Evolutionary conservation across 2,797 vertebrate genomes (phyloP).

Genomic region (Galago senegalensis): DNA sequence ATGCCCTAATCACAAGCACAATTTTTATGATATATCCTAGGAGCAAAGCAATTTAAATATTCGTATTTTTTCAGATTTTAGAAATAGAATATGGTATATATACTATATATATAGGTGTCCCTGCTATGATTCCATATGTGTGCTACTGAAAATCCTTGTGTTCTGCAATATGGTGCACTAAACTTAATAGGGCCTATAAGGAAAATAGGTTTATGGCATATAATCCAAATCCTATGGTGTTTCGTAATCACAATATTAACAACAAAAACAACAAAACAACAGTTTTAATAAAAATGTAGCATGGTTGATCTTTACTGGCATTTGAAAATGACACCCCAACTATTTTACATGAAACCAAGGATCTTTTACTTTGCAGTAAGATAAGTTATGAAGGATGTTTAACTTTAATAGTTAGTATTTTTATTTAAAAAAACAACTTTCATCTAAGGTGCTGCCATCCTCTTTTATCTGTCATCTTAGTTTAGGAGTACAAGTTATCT

Average conservation of each 20-base stretch:
- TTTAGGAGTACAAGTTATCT: not conserved
- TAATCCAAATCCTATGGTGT: not conserved
- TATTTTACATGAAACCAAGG: not conserved
- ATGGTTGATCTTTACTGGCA: not conserved
- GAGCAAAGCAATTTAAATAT: conserved; percentile 19
- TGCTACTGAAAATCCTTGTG: not conserved
- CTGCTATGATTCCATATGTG: conserved; percentile 19
- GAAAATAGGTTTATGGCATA: conserved; percentile 36
- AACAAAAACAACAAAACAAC: conserved; percentile 7
- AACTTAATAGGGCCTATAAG: not conserved
- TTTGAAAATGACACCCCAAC: not conserved
- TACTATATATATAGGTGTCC: not conserved
- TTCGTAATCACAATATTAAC: conserved; percentile 29
- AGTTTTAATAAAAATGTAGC: not conserved
- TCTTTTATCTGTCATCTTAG: not conserved
- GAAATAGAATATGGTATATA: not conserved
- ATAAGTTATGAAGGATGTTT: not conserved
- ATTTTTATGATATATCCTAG: not conserved
- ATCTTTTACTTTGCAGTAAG: not conserved
- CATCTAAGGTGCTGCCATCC: not conserved
- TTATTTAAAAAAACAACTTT: not conserved
- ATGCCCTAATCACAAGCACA: not conserved
- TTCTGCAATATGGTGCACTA: not conserved
- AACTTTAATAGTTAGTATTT: not conserved
- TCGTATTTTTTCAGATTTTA: not conserved